Base-by-base conservation (phyloP, 2,113 vertebrate genomes). In the Hypomesus transpacificus region DNA sequence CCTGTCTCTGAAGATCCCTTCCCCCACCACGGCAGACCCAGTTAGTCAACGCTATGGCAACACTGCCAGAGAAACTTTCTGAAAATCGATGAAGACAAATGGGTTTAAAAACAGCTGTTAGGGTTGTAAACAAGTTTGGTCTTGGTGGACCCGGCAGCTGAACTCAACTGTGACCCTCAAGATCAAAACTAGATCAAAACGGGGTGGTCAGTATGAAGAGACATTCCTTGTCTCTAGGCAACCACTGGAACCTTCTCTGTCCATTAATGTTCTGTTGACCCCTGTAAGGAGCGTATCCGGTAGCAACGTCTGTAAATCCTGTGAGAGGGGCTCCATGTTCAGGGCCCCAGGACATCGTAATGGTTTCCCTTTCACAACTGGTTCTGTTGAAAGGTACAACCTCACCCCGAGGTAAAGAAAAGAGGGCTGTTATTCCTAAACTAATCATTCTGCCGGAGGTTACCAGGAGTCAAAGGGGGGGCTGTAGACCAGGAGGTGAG, bases 331-430 rank as follows among this genome's bases (percentile, higher is more conserved):
- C 16, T 66, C 14, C 54, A 28, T 24, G 14, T 11, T 66, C n/a
- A 39, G 26, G 28, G 62, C 58, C 50, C 18, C 31, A n/a, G 11
- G 46, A 31, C n/a, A 76, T 20, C 21, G 71, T 1, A 66, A 65
- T 46, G 65, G 51, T 54, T 53, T 63, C 24, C 39, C 34, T 67
- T 3, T 20, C 31, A 28, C 53, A 50, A 66, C 58, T 24, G 59
- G 18, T 66, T 76, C 57, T 51, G 56, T 79, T 68, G 66, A 50
- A 65, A 75, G 73, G 65, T 31, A 61, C 51, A 73, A 65, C 66
- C 9, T 24, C 26, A 24, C 14, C 26, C n/a, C 14, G 26, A 24
- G 14, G 20, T 68, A 20, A 64, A 22, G 63, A 69, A 58, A 64
- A 28, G 58, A 69, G n/a, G n/a, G 51, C 16, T 69, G 67, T 64